Evolutionary conservation across 2,113 vertebrate genomes (phyloP), one percentile per base, ranked within the genome.

Genomic region (Apodemus speciosus): DNA sequence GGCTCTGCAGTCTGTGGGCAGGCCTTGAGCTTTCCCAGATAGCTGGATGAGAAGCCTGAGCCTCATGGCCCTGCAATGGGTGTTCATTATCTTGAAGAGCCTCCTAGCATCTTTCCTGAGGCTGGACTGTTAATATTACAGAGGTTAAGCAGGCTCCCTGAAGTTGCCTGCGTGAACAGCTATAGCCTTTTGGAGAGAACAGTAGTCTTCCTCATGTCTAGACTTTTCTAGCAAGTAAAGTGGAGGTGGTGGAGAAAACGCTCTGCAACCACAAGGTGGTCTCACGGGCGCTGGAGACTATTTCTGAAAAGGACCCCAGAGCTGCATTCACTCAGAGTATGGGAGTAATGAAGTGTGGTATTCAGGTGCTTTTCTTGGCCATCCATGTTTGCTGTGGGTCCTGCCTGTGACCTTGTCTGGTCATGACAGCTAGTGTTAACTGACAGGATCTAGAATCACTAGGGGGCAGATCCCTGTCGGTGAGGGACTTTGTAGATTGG

Each of bases 291-390:
- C 20, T 6, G 30, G 43, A 8, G 32, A 32, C 30, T 62, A 18
- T 18, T 2, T 25, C 46, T 16, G 56, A 30, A 25, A 35, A 77
- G 18, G 35, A 40, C 11, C 0, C 2, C 80, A 7, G 35, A 16
- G 58, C 43, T 40, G 7, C 0, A 0, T 32, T 66, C 7, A 6
- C 49, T 38, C 5, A 21, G 43, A 46, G 38, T 40, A 20, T 35
- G 18, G 40, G 0, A 43, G 25, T 43, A 10, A 21, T 4, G 23
- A n/a, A 62, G 2, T 11, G 16, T 25, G 15, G 46, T 1, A 1
- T 32, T 43, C 58, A 43, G 79, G 56, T 9, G 25, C 25, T 62
- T 23, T 14, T 88, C n/a, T 14, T 88, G 62, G 51, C 9, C 38
- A 38, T 30, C 58, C n/a, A 25, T 23, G n/a, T 15, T 30, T 23